Percentiles rank a stretch among this genome's conserved stretches.
Conservation (phyloP, 2,113 vertebrate genomes). For the Catharus minimus region DNA sequence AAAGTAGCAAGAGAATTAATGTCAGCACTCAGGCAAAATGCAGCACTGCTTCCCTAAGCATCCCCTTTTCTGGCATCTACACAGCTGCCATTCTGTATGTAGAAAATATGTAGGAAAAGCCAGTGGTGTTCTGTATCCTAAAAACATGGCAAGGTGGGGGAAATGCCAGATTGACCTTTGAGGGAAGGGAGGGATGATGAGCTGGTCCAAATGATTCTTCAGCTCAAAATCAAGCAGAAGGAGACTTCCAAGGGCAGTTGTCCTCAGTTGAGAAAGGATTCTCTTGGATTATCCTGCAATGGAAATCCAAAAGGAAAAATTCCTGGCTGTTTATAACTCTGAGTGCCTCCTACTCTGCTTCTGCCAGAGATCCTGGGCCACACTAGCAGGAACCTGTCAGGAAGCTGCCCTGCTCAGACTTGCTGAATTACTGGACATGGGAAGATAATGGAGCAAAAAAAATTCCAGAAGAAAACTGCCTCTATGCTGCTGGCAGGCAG, state of each 20-base stretch:
- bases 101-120: background rate
- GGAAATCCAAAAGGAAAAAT: background rate
- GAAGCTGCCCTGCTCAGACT: background rate
- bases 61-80: background rate
- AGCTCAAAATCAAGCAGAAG: background rate
- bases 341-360: background rate
- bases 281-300: accelerated
- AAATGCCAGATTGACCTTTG: background rate
- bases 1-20: background rate
- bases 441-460: background rate
- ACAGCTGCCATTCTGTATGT: background rate
- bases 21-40: background rate
- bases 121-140: background rate
- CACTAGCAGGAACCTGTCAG: background rate
- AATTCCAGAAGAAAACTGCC: background rate
- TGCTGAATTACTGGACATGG: background rate
- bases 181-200: background rate
- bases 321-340: background rate
- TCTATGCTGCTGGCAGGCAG: background rate
- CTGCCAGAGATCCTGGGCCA: background rate
- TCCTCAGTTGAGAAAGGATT: background rate
- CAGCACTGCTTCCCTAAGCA: background rate
- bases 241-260: background rate
- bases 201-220: background rate
- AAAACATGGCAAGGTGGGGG: background rate